Base-by-base conservation (phyloP, 2,888 invertebrate genomes). In the Temnothorax unifasciatus region DNA sequence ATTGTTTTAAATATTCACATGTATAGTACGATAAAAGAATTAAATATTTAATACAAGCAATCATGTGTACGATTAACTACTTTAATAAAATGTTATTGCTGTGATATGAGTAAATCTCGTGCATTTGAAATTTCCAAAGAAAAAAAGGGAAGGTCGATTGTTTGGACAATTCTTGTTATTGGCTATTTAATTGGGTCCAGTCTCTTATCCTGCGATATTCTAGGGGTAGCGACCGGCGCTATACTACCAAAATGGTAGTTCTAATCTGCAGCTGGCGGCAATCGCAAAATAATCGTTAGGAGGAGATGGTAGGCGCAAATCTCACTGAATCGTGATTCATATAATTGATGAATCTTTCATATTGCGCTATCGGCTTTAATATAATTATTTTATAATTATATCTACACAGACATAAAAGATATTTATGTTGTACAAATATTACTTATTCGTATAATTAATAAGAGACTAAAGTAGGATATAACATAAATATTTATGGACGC, bases 141-240 rank as follows among this genome's bases (percentile, higher is more conserved):
- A 79, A 83, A 68, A 73, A 64, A 85, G 85, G 79, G 57, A 77
- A 71, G 68, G 69, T 47, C 76, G 61, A 87, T 82, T 69, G 87
- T 71, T 77, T 66, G 82, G 73, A 69, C 85, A 86, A 84, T 73
- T 82, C 90, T 93, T 92, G 93, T 94, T 94, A 94, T 94, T 93
- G 92, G 92, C 90, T 90, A 92, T 94, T 94, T 93, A 94, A 94
- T 94, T 93, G 93, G 92, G 92, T 93, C 91, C 93, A 92, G 92
- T 93, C 94, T 92, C 93, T 94, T 94, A 94, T 94, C 92, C 93
- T 44, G 93, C 92, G 91, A 92, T 94, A 93, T 93, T 92, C 91
- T 52, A 66, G 69, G 82, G 77, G 69, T 61, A 85, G 79, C 68
- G 75, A 82, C 69, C 74, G 68, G 85, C 81, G 85, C 13, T 47